Percentiles rank a stretch among this genome's conserved stretches.
Conservation (phyloP, 2,797 vertebrate genomes). For the Danio aesculapii region DNA sequence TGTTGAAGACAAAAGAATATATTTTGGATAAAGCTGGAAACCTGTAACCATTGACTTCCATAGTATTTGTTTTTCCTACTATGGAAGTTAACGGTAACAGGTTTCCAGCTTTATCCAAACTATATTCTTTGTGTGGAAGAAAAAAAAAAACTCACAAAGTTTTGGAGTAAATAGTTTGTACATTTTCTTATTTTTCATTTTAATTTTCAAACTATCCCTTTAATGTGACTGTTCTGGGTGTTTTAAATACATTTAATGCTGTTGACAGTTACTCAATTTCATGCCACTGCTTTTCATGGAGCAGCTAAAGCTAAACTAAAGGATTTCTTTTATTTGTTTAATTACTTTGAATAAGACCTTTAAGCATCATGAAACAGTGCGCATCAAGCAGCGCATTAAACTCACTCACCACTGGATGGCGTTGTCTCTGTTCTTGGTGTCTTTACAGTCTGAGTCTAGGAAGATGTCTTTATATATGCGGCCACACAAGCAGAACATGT, state of each 20-base stretch:
- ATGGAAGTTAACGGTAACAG: no score
- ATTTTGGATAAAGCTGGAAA: no score
- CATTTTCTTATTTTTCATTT: no score
- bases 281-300: background rate
- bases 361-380: background rate
- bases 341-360: background rate
- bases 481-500: conserved; percentile 97
- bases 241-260: background rate
- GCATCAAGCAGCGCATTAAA: background rate
- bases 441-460: conserved; percentile 92
- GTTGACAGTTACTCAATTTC: background rate
- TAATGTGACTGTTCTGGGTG: background rate
- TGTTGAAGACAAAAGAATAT: no score
- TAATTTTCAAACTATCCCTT: no score
- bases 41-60: no score
- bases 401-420: conserved; percentile 90
- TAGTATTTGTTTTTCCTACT: no score
- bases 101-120: no score
- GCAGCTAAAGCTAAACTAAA: background rate
- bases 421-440: conserved; percentile 86
- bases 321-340: background rate
- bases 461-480: conserved; percentile 98
- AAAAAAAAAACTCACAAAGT: no score
- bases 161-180: no score
- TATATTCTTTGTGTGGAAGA: no score